Conservation (phyloP, 2,888 invertebrate genomes). For the Sesamia inferens region DNA sequence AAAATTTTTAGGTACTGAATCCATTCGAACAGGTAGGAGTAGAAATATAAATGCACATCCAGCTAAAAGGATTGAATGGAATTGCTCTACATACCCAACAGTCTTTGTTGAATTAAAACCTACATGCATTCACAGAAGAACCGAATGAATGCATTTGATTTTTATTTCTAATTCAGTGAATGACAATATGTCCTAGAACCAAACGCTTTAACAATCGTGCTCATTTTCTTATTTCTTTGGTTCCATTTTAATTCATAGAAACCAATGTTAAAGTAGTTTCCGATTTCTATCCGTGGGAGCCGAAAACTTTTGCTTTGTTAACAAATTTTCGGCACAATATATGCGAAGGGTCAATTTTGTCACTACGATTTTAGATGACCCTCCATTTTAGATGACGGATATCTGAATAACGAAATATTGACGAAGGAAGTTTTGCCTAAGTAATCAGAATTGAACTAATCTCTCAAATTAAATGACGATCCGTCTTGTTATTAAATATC, state of each 20-base stretch:
- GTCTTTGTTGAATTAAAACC: slow-evolving; percentile 7
- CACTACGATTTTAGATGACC: slow-evolving; percentile 23
- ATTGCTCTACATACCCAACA: neutral
- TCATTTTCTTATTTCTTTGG: slow-evolving; percentile 3
- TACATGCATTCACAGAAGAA: slow-evolving; percentile 4
- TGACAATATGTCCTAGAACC: neutral
- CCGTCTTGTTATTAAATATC: neutral
- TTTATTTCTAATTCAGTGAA: neutral
- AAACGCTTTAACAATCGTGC: slow-evolving; percentile 15
- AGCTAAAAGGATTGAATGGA: neutral
- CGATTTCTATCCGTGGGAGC: slow-evolving; percentile 27
- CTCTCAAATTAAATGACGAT: neutral
- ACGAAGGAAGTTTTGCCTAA: slow-evolving; percentile 7
- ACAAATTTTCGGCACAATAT: slow-evolving; percentile 38
- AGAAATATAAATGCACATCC: neutral
- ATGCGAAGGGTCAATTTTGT: slow-evolving; percentile 39
- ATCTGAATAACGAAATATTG: slow-evolving; percentile 39
- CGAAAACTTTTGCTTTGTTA: slow-evolving; percentile 37
- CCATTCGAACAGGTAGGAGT: neutral
- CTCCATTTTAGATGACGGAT: slow-evolving; percentile 22
- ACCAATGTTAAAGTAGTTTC: slow-evolving; percentile 15
- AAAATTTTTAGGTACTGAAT: neutral
- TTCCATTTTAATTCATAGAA: slow-evolving; percentile 21
- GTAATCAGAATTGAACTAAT: slow-evolving; percentile 30
- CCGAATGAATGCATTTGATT: neutral